phyloP scores from a whole-genome alignment of 2,797 vertebrate genomes.

The Anabacerthia variegaticeps region DNA sequence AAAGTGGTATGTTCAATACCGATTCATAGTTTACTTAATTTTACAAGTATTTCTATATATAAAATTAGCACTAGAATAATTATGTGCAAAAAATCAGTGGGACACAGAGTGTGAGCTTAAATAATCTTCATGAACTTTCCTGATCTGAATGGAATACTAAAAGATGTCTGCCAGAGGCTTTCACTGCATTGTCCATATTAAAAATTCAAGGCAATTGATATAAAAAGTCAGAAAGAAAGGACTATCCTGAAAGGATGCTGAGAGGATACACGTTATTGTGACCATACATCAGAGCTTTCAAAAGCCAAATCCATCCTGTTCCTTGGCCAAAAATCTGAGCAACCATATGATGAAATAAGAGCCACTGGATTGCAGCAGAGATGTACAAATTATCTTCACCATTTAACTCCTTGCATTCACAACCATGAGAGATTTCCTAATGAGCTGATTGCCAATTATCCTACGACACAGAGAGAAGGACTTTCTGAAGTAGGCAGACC shows the following conservation, averaged over 20 bases:
- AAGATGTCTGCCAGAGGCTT: neutral
- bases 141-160: neutral
- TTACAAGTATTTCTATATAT: neutral
- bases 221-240: neutral
- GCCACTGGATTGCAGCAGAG: neutral
- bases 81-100: neutral
- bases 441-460: neutral
- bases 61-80: neutral
- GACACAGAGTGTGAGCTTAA: neutral
- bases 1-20: neutral
- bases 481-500: neutral
- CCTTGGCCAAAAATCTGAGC: neutral
- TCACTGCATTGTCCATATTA: neutral
- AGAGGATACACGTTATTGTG: neutral
- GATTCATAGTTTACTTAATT: neutral
- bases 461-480: neutral
- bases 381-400: neutral
- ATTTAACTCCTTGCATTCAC: neutral
- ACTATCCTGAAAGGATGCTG: neutral
- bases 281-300: neutral
- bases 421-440: neutral
- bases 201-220: neutral
- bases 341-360: neutral
- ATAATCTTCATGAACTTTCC: neutral
- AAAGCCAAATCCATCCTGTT: neutral